Conservation (phyloP, 2,797 vertebrate species). For the Ibycter americanus region DNA sequence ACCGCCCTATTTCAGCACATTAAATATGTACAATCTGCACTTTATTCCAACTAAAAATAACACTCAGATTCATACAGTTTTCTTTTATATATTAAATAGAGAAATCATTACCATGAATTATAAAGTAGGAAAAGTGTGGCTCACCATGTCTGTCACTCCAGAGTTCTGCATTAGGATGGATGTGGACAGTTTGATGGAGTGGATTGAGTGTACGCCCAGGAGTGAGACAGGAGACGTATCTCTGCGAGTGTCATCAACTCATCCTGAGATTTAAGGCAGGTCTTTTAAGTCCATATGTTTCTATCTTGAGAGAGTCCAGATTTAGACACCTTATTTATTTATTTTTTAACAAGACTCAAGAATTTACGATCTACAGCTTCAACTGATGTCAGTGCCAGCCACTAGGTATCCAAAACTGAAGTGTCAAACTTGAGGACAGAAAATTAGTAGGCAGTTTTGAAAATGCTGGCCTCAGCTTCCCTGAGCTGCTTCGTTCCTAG, state of each 20-base stretch:
- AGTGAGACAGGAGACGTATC: accelerated
- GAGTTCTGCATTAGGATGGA: neutral
- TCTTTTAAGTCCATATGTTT: neutral
- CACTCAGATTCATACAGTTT: neutral
- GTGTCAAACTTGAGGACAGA: neutral
- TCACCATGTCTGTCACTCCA: neutral
- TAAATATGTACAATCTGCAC: neutral
- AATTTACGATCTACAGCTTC: neutral
- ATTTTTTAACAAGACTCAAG: neutral
- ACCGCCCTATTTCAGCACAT: neutral
- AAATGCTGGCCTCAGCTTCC: neutral
- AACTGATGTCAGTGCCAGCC: neutral
- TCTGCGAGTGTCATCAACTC: accelerated
- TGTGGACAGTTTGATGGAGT: neutral
- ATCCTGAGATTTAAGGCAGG: neutral
- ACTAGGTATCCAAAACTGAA: neutral
- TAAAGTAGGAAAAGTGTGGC: neutral
- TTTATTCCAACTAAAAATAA: conserved; percentile 35
- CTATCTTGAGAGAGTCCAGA: neutral
- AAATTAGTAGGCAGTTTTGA: neutral
- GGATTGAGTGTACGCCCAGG: neutral
- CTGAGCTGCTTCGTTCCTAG: neutral
- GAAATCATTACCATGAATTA: conserved; percentile 4
- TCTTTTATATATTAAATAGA: neutral
- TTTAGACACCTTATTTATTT: neutral